Evolutionary conservation across 2,113 vertebrate genomes (phyloP), one percentile per base, ranked within the genome.

Genomic region (Epinephelus fuscoguttatus): DNA sequence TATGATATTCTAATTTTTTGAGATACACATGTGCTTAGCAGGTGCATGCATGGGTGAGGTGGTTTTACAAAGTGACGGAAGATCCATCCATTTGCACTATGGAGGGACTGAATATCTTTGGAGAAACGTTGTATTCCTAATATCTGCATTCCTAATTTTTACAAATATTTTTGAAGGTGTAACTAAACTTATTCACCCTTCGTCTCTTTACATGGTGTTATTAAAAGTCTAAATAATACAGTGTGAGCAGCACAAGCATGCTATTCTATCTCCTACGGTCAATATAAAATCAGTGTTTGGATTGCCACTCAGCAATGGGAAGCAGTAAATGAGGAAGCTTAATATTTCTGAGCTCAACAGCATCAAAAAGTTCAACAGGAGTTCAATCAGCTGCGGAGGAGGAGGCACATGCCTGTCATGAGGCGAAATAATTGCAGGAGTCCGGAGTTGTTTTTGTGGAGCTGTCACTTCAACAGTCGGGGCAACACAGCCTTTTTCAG

Each of bases 321-420:
- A 56, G 62, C 25, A 25, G n/a, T 19, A 30, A 63, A 73, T 0
- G 6, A 63, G 57, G 30, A 66, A 18, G 57, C 17, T 78, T n/a
- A 50, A 63, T 56, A 74, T 60, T 45, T 76, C 17, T 70, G 33
- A 60, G 52, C 19, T 45, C 9, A 78, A 40, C 2, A 4, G 14
- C 47, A 75, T 70, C 27, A 60, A 78, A 82, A 82, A 59, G 78
- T 88, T 85, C 82, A 89, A 7, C 52, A 53, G 63, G 13, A 78
- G 89, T 82, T 89, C 70, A 88, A 23, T 68, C 17, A 63, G 78
- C 82, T 71, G 52, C 3, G 3, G 47, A 85, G 45, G 59, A 85
- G 50, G 50, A 89, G 71, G 66, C 69, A 81, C 78, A 89, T 89
- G 75, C 53, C 75, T 75, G 69, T 86, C 71, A 85, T 81, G 75